Evolutionary conservation across 2,797 vertebrate species (phyloP), one percentile per base, ranked within the genome.

Genomic region (Artibeus jamaicensis): DNA sequence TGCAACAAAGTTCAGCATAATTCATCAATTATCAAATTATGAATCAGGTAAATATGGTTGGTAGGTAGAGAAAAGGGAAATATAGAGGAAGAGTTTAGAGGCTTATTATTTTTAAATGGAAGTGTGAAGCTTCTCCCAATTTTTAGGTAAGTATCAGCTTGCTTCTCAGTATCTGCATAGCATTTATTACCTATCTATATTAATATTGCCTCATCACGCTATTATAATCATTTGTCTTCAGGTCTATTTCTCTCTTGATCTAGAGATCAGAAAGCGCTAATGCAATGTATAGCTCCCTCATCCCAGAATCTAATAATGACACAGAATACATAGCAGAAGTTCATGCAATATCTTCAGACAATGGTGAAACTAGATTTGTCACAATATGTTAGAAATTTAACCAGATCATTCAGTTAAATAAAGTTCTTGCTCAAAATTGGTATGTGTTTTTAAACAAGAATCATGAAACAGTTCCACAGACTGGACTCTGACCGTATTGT

Each of bases 381-480:
- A 67, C 18, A 74, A 14, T 46, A 90, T 44, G 91, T 86, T 85
- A 95, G 53, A 88, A 82, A 73, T 87, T 94, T 78, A 94, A 32
- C 15, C 44, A 84, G 24, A 59, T 34, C 24, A 1, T 78, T 55
- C 37, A 19, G 57, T 83, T 22, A 74, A 68, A 12, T 37, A 62
- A 22, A 8, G 10, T 67, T 83, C 95, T 73, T 65, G 71, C 39
- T 90, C 55, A 92, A 46, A 88, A 77, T 42, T 57, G 12, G 46
- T 76, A 53, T 5, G 73, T 48, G 37, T 93, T 32, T 37, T 46
- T 87, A 85, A 82, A 42, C 1, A 78, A 96, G 53, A 70, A 37
- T 89, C 71, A 68, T 55, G 73, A 89, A 88, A 46, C 22, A 73
- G 24, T 90, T 92, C 37, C 74, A 37, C 0, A 77, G 48, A 62